These are phyloP conservation scores for Tachysurus vachellii DNA, from an alignment of 2,113 vertebrate genomes.

Conservation along the genomic window DNA sequence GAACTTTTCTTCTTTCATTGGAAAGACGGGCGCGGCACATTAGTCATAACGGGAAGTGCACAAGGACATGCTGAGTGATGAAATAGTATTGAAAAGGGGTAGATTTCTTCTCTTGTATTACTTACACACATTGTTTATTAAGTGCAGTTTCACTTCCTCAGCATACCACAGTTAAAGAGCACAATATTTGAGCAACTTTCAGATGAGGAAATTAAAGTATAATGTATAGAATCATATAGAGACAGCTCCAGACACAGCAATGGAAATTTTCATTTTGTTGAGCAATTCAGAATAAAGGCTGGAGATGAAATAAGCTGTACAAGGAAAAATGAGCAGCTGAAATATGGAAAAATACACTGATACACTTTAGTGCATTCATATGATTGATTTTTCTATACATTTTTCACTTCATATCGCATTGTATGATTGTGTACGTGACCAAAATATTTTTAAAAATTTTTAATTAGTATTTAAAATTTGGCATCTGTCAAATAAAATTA, in stretches of 20 bases:
- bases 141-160: slow-evolving; percentile 44
- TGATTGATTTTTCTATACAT: too few relatives aligned
- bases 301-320: too few relatives aligned
- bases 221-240: slow-evolving; percentile 21
- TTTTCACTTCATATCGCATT: too few relatives aligned
- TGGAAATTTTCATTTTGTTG: slow-evolving; percentile 38
- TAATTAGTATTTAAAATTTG: too few relatives aligned
- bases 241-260: background rate
- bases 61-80: background rate
- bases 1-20: background rate
- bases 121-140: background rate
- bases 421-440: too few relatives aligned
- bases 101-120: background rate
- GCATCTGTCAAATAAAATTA: background rate
- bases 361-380: too few relatives aligned
- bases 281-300: background rate
- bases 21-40: background rate
- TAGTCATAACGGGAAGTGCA: background rate
- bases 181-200: slow-evolving; percentile 55
- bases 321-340: too few relatives aligned
- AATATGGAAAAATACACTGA: too few relatives aligned
- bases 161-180: slow-evolving; percentile 42
- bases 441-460: too few relatives aligned
- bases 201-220: slow-evolving; percentile 48
- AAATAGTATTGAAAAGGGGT: background rate